phyloP scores from a whole-genome alignment of 2,888 invertebrate genomes.

The Parascotia fuliginaria region DNA sequence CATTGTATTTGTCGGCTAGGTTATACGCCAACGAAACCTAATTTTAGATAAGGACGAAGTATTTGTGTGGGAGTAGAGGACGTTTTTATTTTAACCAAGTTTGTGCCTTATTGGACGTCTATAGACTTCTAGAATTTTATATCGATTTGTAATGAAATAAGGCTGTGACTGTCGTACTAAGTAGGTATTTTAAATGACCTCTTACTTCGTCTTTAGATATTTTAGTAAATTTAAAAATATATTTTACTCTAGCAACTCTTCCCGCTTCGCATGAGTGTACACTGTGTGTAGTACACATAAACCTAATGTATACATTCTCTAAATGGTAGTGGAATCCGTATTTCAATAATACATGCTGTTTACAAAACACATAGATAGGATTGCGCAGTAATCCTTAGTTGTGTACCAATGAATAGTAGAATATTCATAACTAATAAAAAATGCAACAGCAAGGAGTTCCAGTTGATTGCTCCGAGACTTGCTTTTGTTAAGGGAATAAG shows the following conservation, averaged over 20 bases:
- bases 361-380: too few species aligned
- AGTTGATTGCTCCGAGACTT: conserved; percentile 46
- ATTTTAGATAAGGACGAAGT: background rate
- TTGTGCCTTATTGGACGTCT: background rate
- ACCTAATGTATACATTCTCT: too few species aligned
- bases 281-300: too few species aligned
- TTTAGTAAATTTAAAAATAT: too few species aligned
- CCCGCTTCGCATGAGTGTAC: too few species aligned
- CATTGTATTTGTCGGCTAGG: background rate
- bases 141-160: background rate
- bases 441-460: conserved; percentile 37
- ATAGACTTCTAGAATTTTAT: background rate
- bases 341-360: too few species aligned
- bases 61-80: background rate
- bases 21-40: background rate
- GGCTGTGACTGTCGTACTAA: too few species aligned
- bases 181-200: too few species aligned
- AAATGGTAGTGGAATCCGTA: too few species aligned
- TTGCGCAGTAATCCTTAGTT: background rate
- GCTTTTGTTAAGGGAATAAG: conserved; percentile 22
- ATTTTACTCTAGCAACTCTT: too few species aligned
- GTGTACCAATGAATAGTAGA: conserved; percentile 1
- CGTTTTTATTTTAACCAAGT: background rate
- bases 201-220: too few species aligned
- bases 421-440: conserved; percentile 35